Base-by-base conservation (phyloP, 2,113 vertebrate species). In the Helogale parvula region DNA sequence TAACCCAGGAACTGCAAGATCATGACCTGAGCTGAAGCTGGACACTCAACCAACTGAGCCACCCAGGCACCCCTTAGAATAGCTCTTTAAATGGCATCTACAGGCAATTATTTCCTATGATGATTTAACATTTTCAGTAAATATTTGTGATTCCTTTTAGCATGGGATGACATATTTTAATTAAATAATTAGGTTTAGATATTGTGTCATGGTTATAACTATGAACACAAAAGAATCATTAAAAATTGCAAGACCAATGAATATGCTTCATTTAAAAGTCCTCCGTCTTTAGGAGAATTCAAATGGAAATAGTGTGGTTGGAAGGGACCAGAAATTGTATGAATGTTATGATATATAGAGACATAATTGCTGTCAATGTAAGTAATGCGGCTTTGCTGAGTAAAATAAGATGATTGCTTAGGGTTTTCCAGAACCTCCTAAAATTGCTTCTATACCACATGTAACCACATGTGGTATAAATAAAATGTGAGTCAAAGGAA, bases 381-480 rank as follows among this genome's bases (percentile, higher is more conserved):
- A 98, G 96, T 94, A 91, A 97, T 95, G 95, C 93, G 97, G 93
- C 31, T 47, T 97, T 94, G 66, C 93, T 97, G 94, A 96, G 96
- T 93, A 97, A 98, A 98, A 85, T 92, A 96, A 98, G 95, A 97
- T 98, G 96, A 95, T 97, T 98, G 97, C 87, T 97, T 98, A 83
- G 83, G 88, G 87, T 98, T 98, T 98, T 95, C 80, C 95, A 97
- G 98, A 98, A 60, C 85, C 94, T 88, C 88, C 71, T 98, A 97
- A 98, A 98, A 98, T 97, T 97, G 98, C 96, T 97, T 98, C 98
- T 97, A 97, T 71, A 97, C 97, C 98, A 98, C 97, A 98, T 98
- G 98, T 97, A 96, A 96, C 97, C 98, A 98, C 98, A 98, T 97
- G 98, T 98, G 98, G 98, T 97, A 98, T 97, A 98, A 98, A 99